phyloP scores from a whole-genome alignment of 1,140 invertebrate species.

The Drosophila aff. region DNA sequence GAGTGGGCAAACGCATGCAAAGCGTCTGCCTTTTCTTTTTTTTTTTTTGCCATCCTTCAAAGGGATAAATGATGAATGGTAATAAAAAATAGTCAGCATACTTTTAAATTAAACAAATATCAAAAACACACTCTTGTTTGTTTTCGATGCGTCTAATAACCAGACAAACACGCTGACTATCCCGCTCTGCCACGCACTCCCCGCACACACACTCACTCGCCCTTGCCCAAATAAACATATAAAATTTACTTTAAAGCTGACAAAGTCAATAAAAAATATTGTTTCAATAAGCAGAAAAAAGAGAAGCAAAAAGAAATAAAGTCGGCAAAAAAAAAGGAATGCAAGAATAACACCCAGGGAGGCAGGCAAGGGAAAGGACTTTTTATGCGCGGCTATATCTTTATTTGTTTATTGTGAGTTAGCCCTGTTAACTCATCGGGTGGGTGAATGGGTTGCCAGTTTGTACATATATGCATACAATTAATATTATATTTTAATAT shows the following conservation, averaged over 20 bases:
- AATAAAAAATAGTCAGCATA: constrained; percentile 68
- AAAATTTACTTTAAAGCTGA: constrained; percentile 84
- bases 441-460: constrained; percentile 12
- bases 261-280: constrained; percentile 84
- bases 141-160: constrained; percentile 45
- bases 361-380: constrained; percentile 40
- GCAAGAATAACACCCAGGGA: constrained; percentile 44
- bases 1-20: constrained; percentile 1
- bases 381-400: constrained; percentile 20
- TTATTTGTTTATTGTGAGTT: constrained; percentile 23
- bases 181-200: constrained; percentile 6
- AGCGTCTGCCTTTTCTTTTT: neutral
- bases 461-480: neutral
- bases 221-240: constrained; percentile 78
- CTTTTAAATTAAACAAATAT: constrained; percentile 69
- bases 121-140: constrained; percentile 38
- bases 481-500: constrained; percentile 3
- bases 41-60: constrained; percentile 18
- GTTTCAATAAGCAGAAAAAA: constrained; percentile 79
- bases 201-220: constrained; percentile 20
- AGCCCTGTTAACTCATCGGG: constrained; percentile 4
- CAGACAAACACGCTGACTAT: constrained; percentile 36
- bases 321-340: constrained; percentile 53
- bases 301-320: constrained; percentile 46
- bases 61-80: constrained; percentile 25